phyloP scores from a whole-genome alignment of 1,140 invertebrate species.

The Drosophila erecta region DNA sequence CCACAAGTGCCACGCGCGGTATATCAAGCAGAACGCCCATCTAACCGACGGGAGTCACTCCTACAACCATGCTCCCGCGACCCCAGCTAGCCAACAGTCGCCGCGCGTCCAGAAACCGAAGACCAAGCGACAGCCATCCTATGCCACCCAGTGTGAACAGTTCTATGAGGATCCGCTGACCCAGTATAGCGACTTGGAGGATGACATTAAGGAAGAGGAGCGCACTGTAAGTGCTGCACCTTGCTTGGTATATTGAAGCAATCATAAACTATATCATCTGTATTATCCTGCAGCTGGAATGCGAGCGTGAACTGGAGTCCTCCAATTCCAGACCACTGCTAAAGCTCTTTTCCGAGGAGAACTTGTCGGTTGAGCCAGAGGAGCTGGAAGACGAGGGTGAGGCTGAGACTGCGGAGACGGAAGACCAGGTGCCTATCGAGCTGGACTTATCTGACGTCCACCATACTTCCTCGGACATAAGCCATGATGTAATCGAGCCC shows the following conservation, averaged over 20 bases:
- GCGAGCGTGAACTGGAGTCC: background rate
- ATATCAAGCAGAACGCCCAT: conserved; percentile 44
- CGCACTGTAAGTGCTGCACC: conserved; percentile 1
- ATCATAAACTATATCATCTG: too few species aligned
- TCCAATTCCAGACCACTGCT: conserved; percentile 46
- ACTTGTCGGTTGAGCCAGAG: conserved; percentile 35
- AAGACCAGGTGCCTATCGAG: conserved; percentile 49
- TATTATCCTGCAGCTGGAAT: background rate
- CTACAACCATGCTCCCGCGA: background rate
- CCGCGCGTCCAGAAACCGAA: background rate
- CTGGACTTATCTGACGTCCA: conserved; percentile 34
- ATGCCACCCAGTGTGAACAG: conserved; percentile 19
- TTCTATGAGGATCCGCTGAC: conserved; percentile 13
- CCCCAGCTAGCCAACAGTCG: conserved; percentile 1
- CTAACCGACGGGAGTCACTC: background rate
- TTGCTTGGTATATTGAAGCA: too few species aligned
- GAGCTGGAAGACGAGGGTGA: background rate
- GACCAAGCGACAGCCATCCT: background rate
- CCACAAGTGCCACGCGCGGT: conserved; percentile 67
- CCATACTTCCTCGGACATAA: conserved; percentile 7
- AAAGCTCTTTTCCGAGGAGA: conserved; percentile 64
- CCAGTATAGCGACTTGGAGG: conserved; percentile 10
- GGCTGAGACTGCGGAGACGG: background rate
- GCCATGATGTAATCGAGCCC: conserved; percentile 17
- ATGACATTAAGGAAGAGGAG: conserved; percentile 38